Conservation (phyloP, 92 coral and sea anemone species). For the Diadumene lineata region DNA sequence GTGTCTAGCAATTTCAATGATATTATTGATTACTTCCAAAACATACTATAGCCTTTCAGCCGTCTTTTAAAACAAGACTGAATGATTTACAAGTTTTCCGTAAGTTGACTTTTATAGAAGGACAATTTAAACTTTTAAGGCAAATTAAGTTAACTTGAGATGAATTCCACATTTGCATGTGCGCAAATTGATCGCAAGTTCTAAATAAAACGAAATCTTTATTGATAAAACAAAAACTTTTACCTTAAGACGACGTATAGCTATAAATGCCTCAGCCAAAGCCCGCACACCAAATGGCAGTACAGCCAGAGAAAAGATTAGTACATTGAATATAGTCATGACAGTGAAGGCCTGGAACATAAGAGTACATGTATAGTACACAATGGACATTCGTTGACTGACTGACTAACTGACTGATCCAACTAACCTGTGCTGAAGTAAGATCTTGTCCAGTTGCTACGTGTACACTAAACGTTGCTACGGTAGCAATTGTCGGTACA, state of each 20-base stretch:
- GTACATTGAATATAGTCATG: slow-evolving; percentile 70
- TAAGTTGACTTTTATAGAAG: too few species aligned
- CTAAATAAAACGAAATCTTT: too few species aligned
- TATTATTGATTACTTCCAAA: too few species aligned
- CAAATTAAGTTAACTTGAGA: too few species aligned
- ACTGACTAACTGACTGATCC: not conserved
- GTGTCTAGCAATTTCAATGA: too few species aligned
- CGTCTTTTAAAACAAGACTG: too few species aligned
- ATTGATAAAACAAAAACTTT: not conserved
- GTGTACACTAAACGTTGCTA: slow-evolving; percentile 80
- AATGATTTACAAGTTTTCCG: too few species aligned
- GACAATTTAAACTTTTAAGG: too few species aligned
- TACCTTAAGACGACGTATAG: slow-evolving; percentile 82
- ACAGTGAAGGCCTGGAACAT: slow-evolving; percentile 76
- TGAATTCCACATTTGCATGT: too few species aligned
- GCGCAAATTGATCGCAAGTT: too few species aligned
- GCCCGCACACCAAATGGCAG: slow-evolving; percentile 86
- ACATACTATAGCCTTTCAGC: too few species aligned
- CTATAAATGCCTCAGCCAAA: slow-evolving; percentile 77
- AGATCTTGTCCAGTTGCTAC: slow-evolving; percentile 70
- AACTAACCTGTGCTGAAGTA: slow-evolving; percentile 57
- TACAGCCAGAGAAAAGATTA: slow-evolving; percentile 80
- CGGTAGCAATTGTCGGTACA: slow-evolving; percentile 83
- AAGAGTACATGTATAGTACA: too few species aligned
- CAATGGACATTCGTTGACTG: slow-evolving; percentile 56